A percentile compares a stretch with the other conserved stretches of the same genome.
Evolutionary conservation across 2,113 vertebrate species (phyloP).

Genomic region (Silurus asotus): DNA sequence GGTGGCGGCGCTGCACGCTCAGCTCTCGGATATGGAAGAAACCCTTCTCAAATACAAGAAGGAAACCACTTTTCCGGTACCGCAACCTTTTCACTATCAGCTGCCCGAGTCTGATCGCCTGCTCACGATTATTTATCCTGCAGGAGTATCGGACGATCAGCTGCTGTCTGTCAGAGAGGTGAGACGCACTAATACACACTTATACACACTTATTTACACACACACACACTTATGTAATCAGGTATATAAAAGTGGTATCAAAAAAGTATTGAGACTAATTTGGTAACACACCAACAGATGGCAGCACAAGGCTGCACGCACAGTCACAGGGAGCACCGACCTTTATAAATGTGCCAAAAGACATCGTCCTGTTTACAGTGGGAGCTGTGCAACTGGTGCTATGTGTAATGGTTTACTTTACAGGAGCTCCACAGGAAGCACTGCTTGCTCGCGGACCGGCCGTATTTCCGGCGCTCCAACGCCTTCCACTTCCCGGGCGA

Average conservation of each 20-base stretch:
- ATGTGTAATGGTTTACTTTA: no score
- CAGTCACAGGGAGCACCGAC: no score
- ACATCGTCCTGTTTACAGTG: no score
- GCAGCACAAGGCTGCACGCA: no score
- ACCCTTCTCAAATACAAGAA: constrained; percentile 81
- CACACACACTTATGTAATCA: background rate
- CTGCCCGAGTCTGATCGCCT: constrained; percentile 79
- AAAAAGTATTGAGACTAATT: no score
- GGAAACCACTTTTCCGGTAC: constrained; percentile 80
- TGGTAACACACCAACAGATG: no score
- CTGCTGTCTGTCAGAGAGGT: constrained; percentile 83
- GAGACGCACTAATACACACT: constrained; percentile 1
- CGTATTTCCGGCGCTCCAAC: constrained; percentile 87
- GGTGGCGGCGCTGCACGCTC: constrained; percentile 78
- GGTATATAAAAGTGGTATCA: no score
- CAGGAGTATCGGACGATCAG: constrained; percentile 81
- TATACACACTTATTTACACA: background rate
- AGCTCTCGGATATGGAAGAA: constrained; percentile 88
- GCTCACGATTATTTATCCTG: constrained; percentile 83
- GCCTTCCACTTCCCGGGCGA: constrained; percentile 88
- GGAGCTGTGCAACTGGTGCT: no score
- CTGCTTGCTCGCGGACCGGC: constrained; percentile 80
- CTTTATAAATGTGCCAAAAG: no score
- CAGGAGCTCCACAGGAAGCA: constrained; percentile 86
- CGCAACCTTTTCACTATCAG: constrained; percentile 88